Evolutionary conservation across 1,140 invertebrate genomes (phyloP).

Genomic region (Triops longicaudatus): DNA sequence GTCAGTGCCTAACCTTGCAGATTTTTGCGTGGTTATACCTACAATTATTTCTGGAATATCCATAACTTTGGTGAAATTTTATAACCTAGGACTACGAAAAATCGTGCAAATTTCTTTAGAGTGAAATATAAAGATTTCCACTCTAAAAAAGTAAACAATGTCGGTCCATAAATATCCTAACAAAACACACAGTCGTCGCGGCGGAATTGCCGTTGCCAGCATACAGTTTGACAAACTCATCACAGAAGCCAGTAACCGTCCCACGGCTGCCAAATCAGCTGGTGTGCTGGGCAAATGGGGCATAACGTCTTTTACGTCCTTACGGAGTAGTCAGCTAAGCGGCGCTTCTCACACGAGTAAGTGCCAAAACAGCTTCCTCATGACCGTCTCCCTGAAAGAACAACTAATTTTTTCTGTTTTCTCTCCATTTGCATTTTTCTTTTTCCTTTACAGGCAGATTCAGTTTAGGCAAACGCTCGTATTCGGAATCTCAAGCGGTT

Average conservation of each 20-base stretch:
- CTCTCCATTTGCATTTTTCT: background rate
- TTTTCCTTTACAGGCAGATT: slow-evolving; percentile 15
- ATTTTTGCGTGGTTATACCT: too few species aligned
- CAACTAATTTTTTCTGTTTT: background rate
- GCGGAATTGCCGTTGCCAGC: slow-evolving; percentile 39
- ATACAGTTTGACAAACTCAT: slow-evolving; percentile 68
- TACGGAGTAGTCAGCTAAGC: slow-evolving; percentile 63
- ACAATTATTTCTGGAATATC: too few species aligned
- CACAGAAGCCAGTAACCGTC: slow-evolving; percentile 77
- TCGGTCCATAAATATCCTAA: background rate
- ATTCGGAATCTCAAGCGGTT: background rate
- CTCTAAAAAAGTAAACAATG: background rate
- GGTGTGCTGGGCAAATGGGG: slow-evolving; percentile 88
- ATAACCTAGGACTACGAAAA: too few species aligned
- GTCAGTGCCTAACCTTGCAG: too few species aligned
- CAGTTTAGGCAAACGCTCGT: slow-evolving; percentile 17
- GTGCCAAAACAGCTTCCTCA: background rate
- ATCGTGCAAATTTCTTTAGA: too few species aligned
- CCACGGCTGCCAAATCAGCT: slow-evolving; percentile 68
- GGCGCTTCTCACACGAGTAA: slow-evolving; percentile 39
- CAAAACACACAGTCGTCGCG: background rate
- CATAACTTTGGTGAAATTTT: too few species aligned
- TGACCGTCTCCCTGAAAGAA: background rate
- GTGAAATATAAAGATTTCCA: background rate
- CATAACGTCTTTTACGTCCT: slow-evolving; percentile 83